phyloP scores from a whole-genome alignment of 2,113 vertebrate genomes.

The Vicugna pacos region DNA sequence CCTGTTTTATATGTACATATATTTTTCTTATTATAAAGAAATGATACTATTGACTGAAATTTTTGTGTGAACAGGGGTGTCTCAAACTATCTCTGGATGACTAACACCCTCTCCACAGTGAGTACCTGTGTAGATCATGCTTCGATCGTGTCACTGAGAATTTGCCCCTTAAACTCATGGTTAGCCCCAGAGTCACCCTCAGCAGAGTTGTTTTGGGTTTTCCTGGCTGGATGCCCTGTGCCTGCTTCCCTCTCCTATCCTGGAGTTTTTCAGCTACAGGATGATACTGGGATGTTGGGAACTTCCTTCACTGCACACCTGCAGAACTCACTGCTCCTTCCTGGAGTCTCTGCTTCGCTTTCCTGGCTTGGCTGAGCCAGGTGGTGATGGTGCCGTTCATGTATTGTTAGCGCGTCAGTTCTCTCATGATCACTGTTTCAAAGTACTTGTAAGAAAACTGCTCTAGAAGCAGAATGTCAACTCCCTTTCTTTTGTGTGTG shows the following conservation, averaged over 20 bases:
- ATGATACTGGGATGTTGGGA: background rate
- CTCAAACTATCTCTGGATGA: background rate
- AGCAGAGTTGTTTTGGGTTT: background rate
- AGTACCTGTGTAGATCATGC: background rate
- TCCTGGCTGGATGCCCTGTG: background rate
- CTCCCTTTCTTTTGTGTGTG: background rate
- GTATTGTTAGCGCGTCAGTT: background rate
- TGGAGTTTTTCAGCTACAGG: background rate
- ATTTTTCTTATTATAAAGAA: background rate
- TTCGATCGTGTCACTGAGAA: background rate
- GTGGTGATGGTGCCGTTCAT: fast-evolving
- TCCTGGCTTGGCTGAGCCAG: background rate
- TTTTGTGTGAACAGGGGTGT: background rate
- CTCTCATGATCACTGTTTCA: background rate
- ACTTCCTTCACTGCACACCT: background rate
- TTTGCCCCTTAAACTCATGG: background rate
- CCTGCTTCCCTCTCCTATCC: background rate
- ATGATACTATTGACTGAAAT: background rate
- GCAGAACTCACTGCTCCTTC: background rate
- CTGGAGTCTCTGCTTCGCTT: background rate
- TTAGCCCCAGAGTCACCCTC: background rate
- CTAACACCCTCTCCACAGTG: background rate
- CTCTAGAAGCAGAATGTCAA: background rate
- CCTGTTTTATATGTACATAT: background rate
- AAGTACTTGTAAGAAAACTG: background rate